These are phyloP conservation scores for Camponotus fellah DNA, from an alignment of 2,888 invertebrate genomes.

Conservation along the genomic window DNA sequence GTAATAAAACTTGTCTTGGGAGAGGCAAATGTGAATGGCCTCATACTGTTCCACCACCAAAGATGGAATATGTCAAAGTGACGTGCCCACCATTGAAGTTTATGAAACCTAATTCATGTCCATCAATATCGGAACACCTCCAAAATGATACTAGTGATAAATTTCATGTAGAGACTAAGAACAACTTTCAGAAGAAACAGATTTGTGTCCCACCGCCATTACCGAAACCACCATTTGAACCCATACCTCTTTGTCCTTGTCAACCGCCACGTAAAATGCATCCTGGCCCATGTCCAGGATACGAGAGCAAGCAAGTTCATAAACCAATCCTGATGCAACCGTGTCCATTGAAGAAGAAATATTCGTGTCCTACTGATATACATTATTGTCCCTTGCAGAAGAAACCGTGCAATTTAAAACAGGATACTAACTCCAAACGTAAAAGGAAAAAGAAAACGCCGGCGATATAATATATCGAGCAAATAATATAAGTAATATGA, in stretches of 20 bases:
- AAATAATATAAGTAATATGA: background rate
- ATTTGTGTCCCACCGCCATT: conserved; percentile 67
- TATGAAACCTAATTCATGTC: conserved; percentile 58
- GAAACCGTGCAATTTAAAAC: conserved; percentile 14
- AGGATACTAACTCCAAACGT: conserved; percentile 25
- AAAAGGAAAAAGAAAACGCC: conserved; percentile 26
- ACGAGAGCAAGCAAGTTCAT: background rate
- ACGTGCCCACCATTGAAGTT: conserved; percentile 73
- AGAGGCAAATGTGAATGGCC: conserved; percentile 54
- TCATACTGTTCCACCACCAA: background rate
- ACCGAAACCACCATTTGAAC: conserved; percentile 78
- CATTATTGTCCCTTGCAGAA: conserved; percentile 64
- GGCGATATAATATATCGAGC: background rate
- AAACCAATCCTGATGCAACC: conserved; percentile 40
- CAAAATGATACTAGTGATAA: no score
- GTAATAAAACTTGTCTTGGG: conserved; percentile 50
- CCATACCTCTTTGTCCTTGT: conserved; percentile 78
- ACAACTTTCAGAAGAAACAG: conserved; percentile 22
- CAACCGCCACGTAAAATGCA: conserved; percentile 79
- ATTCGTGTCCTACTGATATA: conserved; percentile 65
- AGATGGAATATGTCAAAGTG: conserved; percentile 69
- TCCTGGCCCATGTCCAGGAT: conserved; percentile 80
- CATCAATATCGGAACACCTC: background rate
- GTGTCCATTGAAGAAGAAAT: conserved; percentile 67
- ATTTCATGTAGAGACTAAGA: background rate